These are phyloP conservation scores for Hepsetus odoe DNA, from an alignment of 2,113 vertebrate species.

Conservation along the genomic window DNA sequence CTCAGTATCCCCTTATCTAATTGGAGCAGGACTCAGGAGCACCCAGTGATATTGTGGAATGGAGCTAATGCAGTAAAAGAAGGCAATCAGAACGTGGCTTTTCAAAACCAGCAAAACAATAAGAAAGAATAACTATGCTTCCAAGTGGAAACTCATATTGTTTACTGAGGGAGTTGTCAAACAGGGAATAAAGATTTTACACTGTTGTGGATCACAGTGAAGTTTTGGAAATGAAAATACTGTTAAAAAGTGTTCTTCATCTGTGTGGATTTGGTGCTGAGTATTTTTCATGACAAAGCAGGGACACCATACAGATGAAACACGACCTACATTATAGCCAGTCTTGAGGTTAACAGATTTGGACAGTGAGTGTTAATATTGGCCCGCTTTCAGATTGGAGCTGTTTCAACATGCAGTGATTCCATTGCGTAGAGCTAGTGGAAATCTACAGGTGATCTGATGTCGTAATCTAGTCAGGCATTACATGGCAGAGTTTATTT, in stretches of 20 bases:
- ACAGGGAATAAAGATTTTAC: too few species aligned
- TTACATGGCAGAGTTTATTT: conserved; percentile 51
- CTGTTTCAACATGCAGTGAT: conserved; percentile 34
- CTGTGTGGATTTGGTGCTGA: conserved; percentile 2
- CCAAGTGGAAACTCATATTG: not conserved
- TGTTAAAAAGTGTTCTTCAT: not conserved
- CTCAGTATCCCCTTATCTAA: not conserved
- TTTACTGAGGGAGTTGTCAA: not conserved
- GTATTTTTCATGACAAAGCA: conserved; percentile 8
- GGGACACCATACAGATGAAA: conserved; percentile 18
- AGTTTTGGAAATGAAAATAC: not conserved
- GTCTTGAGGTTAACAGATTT: conserved; percentile 29
- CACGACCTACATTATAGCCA: conserved; percentile 29
- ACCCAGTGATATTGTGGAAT: not conserved
- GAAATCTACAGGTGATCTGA: conserved; percentile 51
- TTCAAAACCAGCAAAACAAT: not conserved
- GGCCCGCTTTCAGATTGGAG: conserved; percentile 39
- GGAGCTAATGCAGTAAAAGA: not conserved
- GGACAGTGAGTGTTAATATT: conserved; percentile 36
- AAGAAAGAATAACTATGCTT: not conserved
- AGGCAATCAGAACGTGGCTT: not conserved
- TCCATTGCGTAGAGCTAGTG: conserved; percentile 37
- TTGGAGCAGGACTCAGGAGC: not conserved
- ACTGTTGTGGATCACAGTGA: not conserved
- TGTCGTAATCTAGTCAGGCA: conserved; percentile 41